Conservation (phyloP, 2,797 vertebrate species). For the Acipenser ruthenus region DNA sequence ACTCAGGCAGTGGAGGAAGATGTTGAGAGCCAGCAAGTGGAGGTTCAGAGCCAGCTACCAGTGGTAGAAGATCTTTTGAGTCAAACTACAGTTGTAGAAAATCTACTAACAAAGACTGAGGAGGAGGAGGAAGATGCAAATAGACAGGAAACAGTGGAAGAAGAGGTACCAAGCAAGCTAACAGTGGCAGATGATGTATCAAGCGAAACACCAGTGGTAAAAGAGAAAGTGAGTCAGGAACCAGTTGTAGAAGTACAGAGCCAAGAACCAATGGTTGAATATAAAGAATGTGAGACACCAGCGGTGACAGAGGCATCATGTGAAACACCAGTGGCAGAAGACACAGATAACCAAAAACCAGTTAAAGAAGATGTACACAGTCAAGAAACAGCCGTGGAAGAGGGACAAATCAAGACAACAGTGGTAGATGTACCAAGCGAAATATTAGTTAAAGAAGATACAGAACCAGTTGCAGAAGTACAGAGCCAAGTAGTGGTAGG, state of each 20-base stretch:
- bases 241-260: slow-evolving; percentile 1
- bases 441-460: slow-evolving; percentile 1
- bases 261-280: slow-evolving; percentile 6
- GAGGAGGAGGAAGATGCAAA: slow-evolving; percentile 7
- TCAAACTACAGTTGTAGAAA: slow-evolving; percentile 12
- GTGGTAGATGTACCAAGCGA: slow-evolving; percentile 2
- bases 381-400: neutral
- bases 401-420: slow-evolving; percentile 20
- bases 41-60: neutral
- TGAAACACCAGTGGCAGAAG: no score
- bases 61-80: neutral
- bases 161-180: slow-evolving; percentile 17
- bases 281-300: neutral
- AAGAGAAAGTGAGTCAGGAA: neutral
- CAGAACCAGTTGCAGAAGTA: neutral
- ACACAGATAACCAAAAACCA: neutral
- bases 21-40: slow-evolving; percentile 18
- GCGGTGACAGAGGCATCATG: slow-evolving; percentile 6
- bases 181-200: slow-evolving; percentile 3
- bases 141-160: slow-evolving; percentile 16
- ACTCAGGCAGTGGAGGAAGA: neutral
- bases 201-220: slow-evolving; percentile 1
- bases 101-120: slow-evolving; percentile 5
- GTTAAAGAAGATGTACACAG: neutral
- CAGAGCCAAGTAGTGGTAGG: neutral